phyloP scores from a whole-genome alignment of 2,888 invertebrate species.

The Leptopilina syphax region DNA sequence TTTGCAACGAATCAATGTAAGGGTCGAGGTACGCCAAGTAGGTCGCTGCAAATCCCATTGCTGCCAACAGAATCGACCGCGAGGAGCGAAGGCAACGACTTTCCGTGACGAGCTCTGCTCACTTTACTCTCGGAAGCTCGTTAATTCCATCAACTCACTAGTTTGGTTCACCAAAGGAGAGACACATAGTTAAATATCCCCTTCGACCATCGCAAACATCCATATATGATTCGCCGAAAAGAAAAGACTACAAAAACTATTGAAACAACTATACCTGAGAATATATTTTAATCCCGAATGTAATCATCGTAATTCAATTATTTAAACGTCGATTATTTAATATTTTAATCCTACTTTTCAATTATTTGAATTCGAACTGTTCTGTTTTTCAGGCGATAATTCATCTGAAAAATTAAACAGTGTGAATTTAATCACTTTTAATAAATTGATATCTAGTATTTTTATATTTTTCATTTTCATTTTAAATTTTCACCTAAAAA shows the following conservation, averaged over 20 bases:
- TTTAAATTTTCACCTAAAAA: too few species aligned
- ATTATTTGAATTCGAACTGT: too few species aligned
- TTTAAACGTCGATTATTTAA: too few species aligned
- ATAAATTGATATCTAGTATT: too few species aligned
- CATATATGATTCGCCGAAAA: background rate
- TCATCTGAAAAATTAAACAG: too few species aligned
- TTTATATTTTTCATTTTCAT: too few species aligned
- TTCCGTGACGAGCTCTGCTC: conserved; percentile 51
- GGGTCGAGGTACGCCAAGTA: conserved; percentile 76
- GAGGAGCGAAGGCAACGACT: conserved; percentile 52
- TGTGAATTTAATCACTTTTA: too few species aligned
- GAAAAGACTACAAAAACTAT: background rate
- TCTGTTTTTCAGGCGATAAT: too few species aligned
- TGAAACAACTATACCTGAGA: too few species aligned
- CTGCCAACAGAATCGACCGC: conserved; percentile 68
- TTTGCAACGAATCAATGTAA: conserved; percentile 72
- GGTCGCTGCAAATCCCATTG: conserved; percentile 73
- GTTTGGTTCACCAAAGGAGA: conserved; percentile 19
- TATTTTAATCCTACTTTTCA: too few species aligned
- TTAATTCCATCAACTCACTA: conserved; percentile 53
- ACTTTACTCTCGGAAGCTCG: conserved; percentile 55
- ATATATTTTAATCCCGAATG: too few species aligned
- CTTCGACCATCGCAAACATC: background rate
- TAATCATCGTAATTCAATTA: too few species aligned
- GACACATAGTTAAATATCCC: conserved; percentile 16